A percentile compares a stretch with the other conserved stretches of the same genome.
These are phyloP conservation scores for Charaxes varanes DNA, from an alignment of 1,140 invertebrate species.

Conservation along the genomic window DNA sequence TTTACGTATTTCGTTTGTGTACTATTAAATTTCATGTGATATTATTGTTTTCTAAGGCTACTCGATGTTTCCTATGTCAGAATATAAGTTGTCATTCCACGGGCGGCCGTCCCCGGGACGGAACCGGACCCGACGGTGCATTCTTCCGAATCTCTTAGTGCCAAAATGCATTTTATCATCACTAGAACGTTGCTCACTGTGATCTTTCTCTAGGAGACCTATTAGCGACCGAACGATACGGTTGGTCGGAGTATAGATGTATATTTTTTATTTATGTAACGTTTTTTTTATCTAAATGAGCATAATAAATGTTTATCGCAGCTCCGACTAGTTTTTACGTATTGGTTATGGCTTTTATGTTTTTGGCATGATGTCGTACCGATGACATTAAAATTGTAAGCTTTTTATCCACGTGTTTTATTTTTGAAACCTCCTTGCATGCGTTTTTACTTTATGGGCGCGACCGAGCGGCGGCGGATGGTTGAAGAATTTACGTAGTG, in stretches of 20 bases:
- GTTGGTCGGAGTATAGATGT: conserved; percentile 46
- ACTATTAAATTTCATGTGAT: conserved; percentile 68
- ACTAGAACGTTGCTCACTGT: conserved; percentile 45
- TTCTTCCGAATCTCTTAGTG: conserved; percentile 55
- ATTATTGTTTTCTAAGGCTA: conserved; percentile 62
- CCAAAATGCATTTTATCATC: conserved; percentile 58
- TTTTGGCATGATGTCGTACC: conserved; percentile 63
- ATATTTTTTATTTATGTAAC: conserved; percentile 66
- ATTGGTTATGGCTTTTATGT: conserved; percentile 55
- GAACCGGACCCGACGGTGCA: conserved; percentile 11
- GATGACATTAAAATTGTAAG: conserved; percentile 69
- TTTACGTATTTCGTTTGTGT: conserved; percentile 61
- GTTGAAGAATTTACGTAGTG: conserved; percentile 52
- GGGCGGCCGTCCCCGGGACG: conserved; percentile 8
- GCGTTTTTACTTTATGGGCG: conserved; percentile 29
- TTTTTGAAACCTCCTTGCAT: conserved; percentile 52
- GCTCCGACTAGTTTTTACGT: conserved; percentile 18
- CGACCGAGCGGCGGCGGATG: conserved; percentile 43
- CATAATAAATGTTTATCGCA: conserved; percentile 36
- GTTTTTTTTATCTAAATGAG: conserved; percentile 59
- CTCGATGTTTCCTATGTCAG: conserved; percentile 44
- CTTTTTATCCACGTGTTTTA: conserved; percentile 62
- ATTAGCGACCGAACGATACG: conserved; percentile 42
- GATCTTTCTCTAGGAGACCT: conserved; percentile 47
- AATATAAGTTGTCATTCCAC: conserved; percentile 46